Percentiles rank a stretch among this genome's conserved stretches.
These are phyloP conservation scores for Malurus leucopterus DNA, from an alignment of 2,797 vertebrate genomes.

Conservation along the genomic window DNA sequence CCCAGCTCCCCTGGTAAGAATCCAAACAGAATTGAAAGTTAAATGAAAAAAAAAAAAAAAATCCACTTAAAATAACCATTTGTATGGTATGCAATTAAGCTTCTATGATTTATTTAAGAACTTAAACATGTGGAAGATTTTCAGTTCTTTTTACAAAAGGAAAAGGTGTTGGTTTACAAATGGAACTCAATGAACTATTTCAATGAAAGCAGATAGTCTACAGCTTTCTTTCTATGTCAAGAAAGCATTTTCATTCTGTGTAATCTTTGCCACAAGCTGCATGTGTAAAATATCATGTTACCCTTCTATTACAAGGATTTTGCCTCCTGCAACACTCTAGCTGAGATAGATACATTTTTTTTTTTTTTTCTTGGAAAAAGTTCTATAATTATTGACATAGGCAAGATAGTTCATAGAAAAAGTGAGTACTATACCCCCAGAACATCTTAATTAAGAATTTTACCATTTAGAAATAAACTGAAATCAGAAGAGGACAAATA, in stretches of 20 bases:
- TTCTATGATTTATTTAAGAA: neutral
- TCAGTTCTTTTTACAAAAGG: neutral
- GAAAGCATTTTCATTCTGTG: rapidly evolving
- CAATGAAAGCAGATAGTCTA: neutral
- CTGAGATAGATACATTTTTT: neutral
- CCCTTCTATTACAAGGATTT: neutral
- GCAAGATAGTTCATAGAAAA: neutral
- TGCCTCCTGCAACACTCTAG: neutral
- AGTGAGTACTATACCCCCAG: neutral
- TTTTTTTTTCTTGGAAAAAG: neutral
- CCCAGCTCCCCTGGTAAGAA: neutral
- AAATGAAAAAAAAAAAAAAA: neutral
- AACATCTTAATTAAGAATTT: neutral
- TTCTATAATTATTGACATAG: neutral
- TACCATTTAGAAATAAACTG: neutral
- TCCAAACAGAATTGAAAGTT: neutral
- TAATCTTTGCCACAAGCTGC: neutral
- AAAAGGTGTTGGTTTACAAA: neutral
- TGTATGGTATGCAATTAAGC: neutral
- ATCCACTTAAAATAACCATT: neutral
- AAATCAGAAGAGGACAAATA: neutral
- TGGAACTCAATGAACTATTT: neutral
- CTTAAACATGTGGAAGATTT: rapidly evolving
- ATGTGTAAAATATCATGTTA: neutral
- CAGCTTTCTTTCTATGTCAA: neutral